Conservation (phyloP, 2,113 vertebrate genomes). For the Vanacampus margaritifer region DNA sequence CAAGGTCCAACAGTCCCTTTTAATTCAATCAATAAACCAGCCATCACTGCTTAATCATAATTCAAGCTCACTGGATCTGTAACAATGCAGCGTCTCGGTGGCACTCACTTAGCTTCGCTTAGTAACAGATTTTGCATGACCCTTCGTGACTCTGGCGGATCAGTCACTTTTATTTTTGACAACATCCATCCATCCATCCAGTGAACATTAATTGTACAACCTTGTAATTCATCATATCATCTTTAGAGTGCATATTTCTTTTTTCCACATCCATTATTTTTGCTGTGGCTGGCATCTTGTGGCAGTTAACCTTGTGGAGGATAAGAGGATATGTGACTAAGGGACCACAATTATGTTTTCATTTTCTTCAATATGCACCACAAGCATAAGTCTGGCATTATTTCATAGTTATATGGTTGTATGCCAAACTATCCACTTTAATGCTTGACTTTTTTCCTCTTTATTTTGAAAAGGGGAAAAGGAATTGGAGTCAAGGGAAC, state of each 20-base stretch:
- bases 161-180: neutral
- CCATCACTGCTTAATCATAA: constrained; percentile 1
- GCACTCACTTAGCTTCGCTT: neutral
- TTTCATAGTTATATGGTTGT: no score
- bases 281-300: neutral
- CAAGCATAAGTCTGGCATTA: neutral
- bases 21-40: constrained; percentile 3
- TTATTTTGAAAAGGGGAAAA: no score
- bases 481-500: no score
- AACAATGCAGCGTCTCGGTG: neutral
- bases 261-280: neutral
- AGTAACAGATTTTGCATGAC: neutral
- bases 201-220: neutral
- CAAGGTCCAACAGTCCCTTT: neutral
- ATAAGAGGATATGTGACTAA: neutral
- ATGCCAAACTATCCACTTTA: no score
- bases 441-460: no score
- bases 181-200: no score
- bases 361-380: neutral
- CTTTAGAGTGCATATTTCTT: neutral
- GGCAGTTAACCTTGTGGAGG: neutral
- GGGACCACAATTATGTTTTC: neutral
- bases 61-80: neutral
- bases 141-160: neutral
- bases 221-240: neutral